Base-by-base conservation (phyloP, 1,140 invertebrate species). In the Leptinotarsa defecta region DNA sequence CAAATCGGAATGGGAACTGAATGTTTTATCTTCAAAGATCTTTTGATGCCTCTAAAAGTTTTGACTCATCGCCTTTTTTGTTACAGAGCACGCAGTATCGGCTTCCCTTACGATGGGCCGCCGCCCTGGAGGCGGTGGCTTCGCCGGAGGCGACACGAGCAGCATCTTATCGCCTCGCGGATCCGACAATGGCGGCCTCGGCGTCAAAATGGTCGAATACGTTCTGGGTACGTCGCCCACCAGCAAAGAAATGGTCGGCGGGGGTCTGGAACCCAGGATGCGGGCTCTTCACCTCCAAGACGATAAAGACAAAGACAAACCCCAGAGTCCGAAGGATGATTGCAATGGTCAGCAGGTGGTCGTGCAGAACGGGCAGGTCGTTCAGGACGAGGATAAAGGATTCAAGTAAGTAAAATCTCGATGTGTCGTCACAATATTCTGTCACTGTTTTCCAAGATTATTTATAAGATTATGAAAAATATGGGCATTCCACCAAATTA, bases 141-240 rank as follows among this genome's bases (percentile, higher is more conserved):
- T 90, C 81, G 86, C 87, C 75, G 88, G 89, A 80, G 71, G 71
- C 78, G 89, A 92, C 3, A 87, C 87, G 80, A 87, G 88, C 76
- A 86, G 87, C 83, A 91, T 92, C 77, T 84, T 93, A 65, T 92
- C 91, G 3, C 93, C 93, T 17, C 88, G 93, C 68, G 89, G 89
- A 62, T 89, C 89, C 63, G 90, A 91, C 83, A 88, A 90, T 80
- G 94, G 93, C 73, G 95, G 95, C 48, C 90, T 98, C 71, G 96
- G 96, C 72, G 94, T 98, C 71, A 98, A 98, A 89, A 98, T 99
- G 96, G 96, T 98, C n/a, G 96, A 98, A 87, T 98, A 98, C 85
- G 96, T 98, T 63, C 89, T 99, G 76, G 93, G 94, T 73, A 94
- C 94, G 73, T 97, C 96, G 68, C 96, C 96, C 13, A 96, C 95